A percentile compares a stretch with the other conserved stretches of the same genome.
phyloP scores from a whole-genome alignment of 2,797 vertebrate species.

The Periparus ater region DNA sequence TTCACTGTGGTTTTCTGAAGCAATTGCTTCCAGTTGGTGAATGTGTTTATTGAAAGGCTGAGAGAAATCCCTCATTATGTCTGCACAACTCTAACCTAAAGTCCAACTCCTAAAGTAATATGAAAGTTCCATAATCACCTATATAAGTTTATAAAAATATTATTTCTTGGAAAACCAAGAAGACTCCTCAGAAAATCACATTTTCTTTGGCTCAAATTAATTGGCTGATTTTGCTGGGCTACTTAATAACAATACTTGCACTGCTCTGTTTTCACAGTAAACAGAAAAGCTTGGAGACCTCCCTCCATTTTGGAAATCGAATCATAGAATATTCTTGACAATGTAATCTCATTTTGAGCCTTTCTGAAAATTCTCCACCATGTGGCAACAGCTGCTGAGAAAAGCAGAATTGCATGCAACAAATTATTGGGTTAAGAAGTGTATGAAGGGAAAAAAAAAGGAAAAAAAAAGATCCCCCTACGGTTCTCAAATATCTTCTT shows the following conservation, averaged over 20 bases:
- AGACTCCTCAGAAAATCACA: conserved; percentile 30
- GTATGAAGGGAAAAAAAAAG: neutral
- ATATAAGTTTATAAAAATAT: conserved; percentile 57
- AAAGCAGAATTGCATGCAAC: conserved; percentile 8
- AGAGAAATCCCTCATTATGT: conserved; percentile 57
- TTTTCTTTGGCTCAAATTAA: conserved; percentile 50
- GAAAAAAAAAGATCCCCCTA: neutral
- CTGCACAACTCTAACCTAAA: conserved; percentile 43
- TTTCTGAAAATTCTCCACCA: conserved; percentile 6
- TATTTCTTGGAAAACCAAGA: conserved; percentile 62
- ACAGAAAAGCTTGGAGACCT: neutral
- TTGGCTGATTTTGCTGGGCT: conserved; percentile 20
- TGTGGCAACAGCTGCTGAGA: conserved; percentile 29
- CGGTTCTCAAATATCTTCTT: conserved; percentile 22
- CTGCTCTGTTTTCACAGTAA: neutral
- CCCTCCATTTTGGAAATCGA: conserved; percentile 2
- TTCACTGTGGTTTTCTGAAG: conserved; percentile 62
- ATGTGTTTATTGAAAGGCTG: conserved; percentile 50
- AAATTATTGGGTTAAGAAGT: neutral
- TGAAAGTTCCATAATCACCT: conserved; percentile 28
- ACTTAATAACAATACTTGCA: conserved; percentile 51
- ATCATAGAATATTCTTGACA: conserved; percentile 32
- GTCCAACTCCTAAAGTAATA: conserved; percentile 11
- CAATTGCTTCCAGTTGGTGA: conserved; percentile 68
- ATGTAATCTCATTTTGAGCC: neutral